phyloP scores from a whole-genome alignment of 2,888 invertebrate genomes.

The Octodonta nipae region DNA sequence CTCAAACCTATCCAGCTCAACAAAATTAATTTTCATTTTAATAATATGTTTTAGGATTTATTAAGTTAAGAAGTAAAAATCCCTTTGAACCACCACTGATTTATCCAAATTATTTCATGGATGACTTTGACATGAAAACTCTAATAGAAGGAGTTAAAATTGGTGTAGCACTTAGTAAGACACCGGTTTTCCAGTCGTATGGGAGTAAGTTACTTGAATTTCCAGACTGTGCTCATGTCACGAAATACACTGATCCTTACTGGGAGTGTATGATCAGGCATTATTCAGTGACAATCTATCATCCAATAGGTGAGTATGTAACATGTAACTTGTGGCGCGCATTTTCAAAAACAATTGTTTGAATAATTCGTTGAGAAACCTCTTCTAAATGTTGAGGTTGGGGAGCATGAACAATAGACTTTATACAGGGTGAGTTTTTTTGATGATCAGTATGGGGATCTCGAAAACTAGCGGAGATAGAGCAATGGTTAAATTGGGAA shows the following conservation, averaged over 20 bases:
- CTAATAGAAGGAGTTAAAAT: slow-evolving; percentile 78
- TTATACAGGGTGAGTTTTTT: too few relatives aligned
- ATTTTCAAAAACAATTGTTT: neutral
- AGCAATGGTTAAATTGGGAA: too few relatives aligned
- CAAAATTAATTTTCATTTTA: too few relatives aligned
- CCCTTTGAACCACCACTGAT: slow-evolving; percentile 82
- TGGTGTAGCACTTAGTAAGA: slow-evolving; percentile 64
- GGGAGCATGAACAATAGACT: too few relatives aligned
- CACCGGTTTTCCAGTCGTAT: slow-evolving; percentile 59
- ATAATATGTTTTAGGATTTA: slow-evolving; percentile 25
- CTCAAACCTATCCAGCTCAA: neutral
- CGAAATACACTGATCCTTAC: slow-evolving; percentile 57
- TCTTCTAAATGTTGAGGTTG: too few relatives aligned
- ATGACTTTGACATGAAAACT: slow-evolving; percentile 65
- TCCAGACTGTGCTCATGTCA: slow-evolving; percentile 56
- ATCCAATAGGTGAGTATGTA: slow-evolving; percentile 54
- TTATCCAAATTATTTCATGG: slow-evolving; percentile 79
- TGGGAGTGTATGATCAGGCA: slow-evolving; percentile 81
- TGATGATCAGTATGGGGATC: too few relatives aligned
- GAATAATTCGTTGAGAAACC: too few relatives aligned
- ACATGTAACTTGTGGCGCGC: neutral
- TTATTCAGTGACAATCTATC: slow-evolving; percentile 73
- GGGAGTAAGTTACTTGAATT: slow-evolving; percentile 62
- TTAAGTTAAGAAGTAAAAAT: slow-evolving; percentile 68
- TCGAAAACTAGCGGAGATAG: too few relatives aligned